phyloP scores from a whole-genome alignment of 1,140 invertebrate species.

The Ips typographus region DNA sequence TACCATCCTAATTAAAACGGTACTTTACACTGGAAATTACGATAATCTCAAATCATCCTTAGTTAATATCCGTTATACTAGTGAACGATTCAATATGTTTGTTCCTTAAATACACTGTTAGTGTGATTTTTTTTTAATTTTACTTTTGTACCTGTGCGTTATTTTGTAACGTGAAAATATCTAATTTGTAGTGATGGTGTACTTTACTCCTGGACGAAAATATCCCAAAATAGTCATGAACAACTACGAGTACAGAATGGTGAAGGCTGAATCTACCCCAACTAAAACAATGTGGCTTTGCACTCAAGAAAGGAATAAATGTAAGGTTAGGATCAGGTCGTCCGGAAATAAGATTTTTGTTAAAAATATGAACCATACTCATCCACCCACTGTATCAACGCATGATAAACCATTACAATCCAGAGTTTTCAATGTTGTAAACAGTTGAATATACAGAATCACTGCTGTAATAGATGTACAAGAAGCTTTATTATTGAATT shows the following conservation, averaged over 20 bases:
- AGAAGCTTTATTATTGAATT: too few species aligned
- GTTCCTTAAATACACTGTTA: too few species aligned
- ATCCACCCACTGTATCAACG: background rate
- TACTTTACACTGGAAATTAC: too few species aligned
- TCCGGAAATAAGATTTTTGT: constrained; percentile 22
- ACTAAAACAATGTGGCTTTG: constrained; percentile 28
- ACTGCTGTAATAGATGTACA: too few species aligned
- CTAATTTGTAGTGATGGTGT: constrained; percentile 13
- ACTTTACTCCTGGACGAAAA: constrained; percentile 30
- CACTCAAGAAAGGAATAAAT: constrained; percentile 24
- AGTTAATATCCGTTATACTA: too few species aligned
- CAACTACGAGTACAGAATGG: constrained; percentile 25
- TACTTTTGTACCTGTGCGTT: too few species aligned
- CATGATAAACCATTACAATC: background rate
- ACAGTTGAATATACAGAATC: too few species aligned
- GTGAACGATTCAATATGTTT: too few species aligned
- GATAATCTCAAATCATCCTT: too few species aligned
- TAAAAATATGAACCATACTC: constrained; percentile 20
- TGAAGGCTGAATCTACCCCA: constrained; percentile 2
- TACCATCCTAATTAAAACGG: too few species aligned
- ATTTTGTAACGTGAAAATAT: too few species aligned
- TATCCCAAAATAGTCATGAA: constrained; percentile 36
- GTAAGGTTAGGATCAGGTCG: constrained; percentile 31
- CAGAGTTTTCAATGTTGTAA: background rate
- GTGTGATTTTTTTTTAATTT: too few species aligned